These are phyloP conservation scores for Ips nitidus DNA, from an alignment of 1,140 invertebrate species.

Conservation along the genomic window DNA sequence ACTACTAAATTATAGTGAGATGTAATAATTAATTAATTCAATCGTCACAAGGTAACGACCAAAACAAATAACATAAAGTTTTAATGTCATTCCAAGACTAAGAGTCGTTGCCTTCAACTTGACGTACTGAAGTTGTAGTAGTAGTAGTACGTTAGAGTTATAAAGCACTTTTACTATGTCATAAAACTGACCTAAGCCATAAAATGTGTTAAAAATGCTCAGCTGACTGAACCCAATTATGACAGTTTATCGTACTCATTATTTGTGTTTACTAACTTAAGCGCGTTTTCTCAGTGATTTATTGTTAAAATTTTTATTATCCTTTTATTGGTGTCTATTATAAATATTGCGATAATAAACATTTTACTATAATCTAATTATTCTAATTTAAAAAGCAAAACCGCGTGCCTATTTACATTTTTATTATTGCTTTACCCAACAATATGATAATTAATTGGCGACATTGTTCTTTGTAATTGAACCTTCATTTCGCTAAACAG, in stretches of 20 bases:
- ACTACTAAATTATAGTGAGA: no score
- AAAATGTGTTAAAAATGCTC: slow-evolving; percentile 47
- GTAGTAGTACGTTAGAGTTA: slow-evolving; percentile 37
- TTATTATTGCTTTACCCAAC: no score
- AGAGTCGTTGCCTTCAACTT: slow-evolving; percentile 23
- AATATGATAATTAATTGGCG: no score
- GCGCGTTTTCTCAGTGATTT: slow-evolving; percentile 29
- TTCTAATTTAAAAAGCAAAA: no score
- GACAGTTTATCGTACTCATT: slow-evolving; percentile 41
- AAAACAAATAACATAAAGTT: slow-evolving; percentile 29
- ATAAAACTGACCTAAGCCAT: slow-evolving; percentile 53
- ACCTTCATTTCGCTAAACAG: no score
- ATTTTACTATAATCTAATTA: background rate
- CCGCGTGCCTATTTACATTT: no score
- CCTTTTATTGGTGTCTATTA: slow-evolving; percentile 18
- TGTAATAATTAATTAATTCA: no score
- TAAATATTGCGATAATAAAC: slow-evolving; percentile 22
- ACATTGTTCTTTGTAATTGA: no score
- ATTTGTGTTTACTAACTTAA: slow-evolving; percentile 32
- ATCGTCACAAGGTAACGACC: background rate
- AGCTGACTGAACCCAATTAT: slow-evolving; percentile 49
- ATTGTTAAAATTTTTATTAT: slow-evolving; percentile 21
- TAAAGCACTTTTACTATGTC: slow-evolving; percentile 50
- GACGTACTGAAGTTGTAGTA: slow-evolving; percentile 27
- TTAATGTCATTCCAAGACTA: slow-evolving; percentile 23